These are phyloP conservation scores for Siniperca scherzeri DNA, from an alignment of 2,797 vertebrate species.

Conservation along the genomic window DNA sequence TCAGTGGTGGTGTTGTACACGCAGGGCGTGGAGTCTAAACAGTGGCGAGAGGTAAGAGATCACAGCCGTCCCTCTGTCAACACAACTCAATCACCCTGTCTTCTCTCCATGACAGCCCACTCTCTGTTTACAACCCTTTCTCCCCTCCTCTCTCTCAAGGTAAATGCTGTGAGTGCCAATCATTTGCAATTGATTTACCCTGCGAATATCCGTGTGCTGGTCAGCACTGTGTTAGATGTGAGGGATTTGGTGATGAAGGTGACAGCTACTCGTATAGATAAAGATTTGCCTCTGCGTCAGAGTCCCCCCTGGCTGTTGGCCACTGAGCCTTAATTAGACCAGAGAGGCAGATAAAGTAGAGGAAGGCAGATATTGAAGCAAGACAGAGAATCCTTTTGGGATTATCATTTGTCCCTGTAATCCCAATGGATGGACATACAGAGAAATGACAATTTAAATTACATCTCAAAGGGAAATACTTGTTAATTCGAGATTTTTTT, in stretches of 20 bases:
- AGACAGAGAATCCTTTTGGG: conserved; percentile 21
- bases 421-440: conserved; percentile 4
- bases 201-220: conserved; percentile 63
- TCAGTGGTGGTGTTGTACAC: conserved; percentile 96
- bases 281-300: conserved; percentile 67
- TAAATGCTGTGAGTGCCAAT: conserved; percentile 73
- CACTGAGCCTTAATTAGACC: conserved; percentile 60
- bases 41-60: conserved; percentile 95
- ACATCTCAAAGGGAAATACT: not conserved
- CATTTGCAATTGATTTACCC: conserved; percentile 77
- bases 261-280: conserved; percentile 74
- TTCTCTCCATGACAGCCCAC: conserved; percentile 28
- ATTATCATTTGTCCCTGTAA: conserved; percentile 26
- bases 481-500: not conserved
- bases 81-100: conserved; percentile 62
- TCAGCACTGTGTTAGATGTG: conserved; percentile 58
- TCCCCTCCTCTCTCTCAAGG: conserved; percentile 40
- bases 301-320: conserved; percentile 49
- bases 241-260: conserved; percentile 76
- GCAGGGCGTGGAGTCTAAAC: conserved; percentile 92
- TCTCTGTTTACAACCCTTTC: conserved; percentile 45
- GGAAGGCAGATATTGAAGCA: conserved; percentile 20
- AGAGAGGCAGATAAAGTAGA: conserved; percentile 36
- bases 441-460: conserved; percentile 5
- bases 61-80: conserved; percentile 58